Evolutionary conservation across 2,797 vertebrate genomes (phyloP), one percentile per base, ranked within the genome.

Genomic region (Pyrocephalus nanus): DNA sequence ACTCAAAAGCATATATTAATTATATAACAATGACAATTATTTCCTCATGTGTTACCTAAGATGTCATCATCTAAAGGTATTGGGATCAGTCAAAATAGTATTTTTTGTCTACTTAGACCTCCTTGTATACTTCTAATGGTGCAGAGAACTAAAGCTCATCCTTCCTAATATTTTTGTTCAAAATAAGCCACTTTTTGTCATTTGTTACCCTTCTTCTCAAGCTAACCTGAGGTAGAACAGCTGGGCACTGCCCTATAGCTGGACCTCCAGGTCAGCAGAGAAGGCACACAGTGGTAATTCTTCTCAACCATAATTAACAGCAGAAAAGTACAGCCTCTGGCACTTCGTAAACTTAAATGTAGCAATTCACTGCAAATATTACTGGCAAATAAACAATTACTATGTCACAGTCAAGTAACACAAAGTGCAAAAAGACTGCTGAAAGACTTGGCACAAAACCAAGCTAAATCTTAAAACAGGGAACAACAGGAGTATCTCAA

Each of bases 291-390:
- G 25, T 15, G 36, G 29, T 29, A 61, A 62, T 65, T 60, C 78
- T 87, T 78, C 79, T 84, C 64, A 73, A 66, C 14, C n/a, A 25
- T 26, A 86, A 75, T 51, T 74, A 83, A 58, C 27, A 61, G 47
- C 50, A 4, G 3, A 54, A 69, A 76, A 27, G 12, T 3, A 29
- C 14, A 85, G 67, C 42, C 61, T 82, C 27, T 5, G 6, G 29
- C 77, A 86, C 4, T 4, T n/a, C 25, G n/a, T 61, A 47, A 66
- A 79, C 48, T 36, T 58, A 64, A 48, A 79, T 29, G 25, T 25
- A 81, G 26, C 29, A 45, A 75, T 65, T 65, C 80, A 61, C 69
- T 94, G 91, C 91, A 96, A 94, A 92, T 94, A 95, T 74, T 88
- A 64, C 26, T 79, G 86, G 79, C 78, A 90, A 93, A 62, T 30